phyloP scores from a whole-genome alignment of 2,888 invertebrate species.

The Gastrophysa polygoni region DNA sequence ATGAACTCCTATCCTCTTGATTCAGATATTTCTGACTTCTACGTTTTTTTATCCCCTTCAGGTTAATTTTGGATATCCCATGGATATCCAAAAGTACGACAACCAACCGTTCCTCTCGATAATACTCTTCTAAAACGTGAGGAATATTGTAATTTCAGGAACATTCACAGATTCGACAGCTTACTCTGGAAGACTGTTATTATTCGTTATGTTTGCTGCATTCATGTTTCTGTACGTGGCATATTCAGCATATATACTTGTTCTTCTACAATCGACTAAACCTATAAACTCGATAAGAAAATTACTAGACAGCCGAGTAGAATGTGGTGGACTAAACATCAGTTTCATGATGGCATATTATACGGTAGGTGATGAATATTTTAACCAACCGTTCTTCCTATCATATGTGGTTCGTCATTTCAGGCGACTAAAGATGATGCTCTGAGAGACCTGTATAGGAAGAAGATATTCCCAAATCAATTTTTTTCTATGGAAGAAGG shows the following conservation, averaged over 20 bases:
- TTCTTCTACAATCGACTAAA: conserved; percentile 59
- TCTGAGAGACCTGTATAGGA: conserved; percentile 52
- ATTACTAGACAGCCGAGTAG: conserved; percentile 56
- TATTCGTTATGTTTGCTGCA: conserved; percentile 56
- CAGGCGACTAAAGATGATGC: conserved; percentile 50
- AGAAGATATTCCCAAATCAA: conserved; percentile 54
- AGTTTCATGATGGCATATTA: conserved; percentile 57
- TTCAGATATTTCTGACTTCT: no score
- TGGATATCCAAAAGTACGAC: no score
- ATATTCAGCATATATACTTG: conserved; percentile 61
- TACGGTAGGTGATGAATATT: no score
- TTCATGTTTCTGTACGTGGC: conserved; percentile 60
- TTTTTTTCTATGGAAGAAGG: conserved; percentile 54
- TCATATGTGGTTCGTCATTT: no score
- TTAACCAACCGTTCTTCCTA: no score
- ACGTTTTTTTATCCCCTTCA: no score
- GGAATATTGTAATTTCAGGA: conserved; percentile 47
- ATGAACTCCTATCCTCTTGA: no score
- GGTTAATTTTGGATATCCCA: no score
- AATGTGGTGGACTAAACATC: conserved; percentile 56
- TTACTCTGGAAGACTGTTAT: conserved; percentile 55
- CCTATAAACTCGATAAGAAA: conserved; percentile 55
- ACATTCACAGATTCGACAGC: conserved; percentile 54
- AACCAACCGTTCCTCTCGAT: no score
- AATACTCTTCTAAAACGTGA: no score